Evolutionary conservation across 2,888 invertebrate genomes (phyloP).

Genomic region (Branchinecta sandiegonensis): DNA sequence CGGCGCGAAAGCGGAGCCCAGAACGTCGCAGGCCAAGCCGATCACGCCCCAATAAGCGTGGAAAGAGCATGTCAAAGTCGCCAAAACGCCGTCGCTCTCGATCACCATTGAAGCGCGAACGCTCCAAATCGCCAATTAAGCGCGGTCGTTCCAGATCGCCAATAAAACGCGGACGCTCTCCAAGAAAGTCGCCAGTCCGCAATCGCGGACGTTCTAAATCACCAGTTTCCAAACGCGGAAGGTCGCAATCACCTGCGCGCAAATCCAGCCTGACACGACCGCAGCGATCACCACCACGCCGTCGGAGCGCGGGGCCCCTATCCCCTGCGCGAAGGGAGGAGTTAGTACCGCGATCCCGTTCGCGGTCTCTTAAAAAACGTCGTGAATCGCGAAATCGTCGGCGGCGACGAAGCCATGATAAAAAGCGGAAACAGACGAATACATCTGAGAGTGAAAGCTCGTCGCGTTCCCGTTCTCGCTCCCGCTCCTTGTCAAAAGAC

Average conservation of each 20-base stretch:
- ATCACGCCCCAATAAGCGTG: slow-evolving; percentile 29
- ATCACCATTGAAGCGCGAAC: background rate
- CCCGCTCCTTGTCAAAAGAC: background rate
- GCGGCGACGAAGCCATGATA: slow-evolving; percentile 37
- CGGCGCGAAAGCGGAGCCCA: background rate
- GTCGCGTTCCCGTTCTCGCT: background rate
- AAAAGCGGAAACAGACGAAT: background rate
- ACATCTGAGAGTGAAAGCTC: slow-evolving; percentile 3
- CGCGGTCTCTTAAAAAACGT: slow-evolving; percentile 26
- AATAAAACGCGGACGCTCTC: background rate
- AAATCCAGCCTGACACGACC: background rate
- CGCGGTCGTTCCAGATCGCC: background rate
- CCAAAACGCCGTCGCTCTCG: background rate
- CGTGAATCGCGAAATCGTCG: slow-evolving; percentile 36
- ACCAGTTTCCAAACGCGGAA: background rate
- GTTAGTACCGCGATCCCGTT: background rate
- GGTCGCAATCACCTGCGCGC: background rate
- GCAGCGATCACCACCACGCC: background rate
- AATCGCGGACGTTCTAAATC: background rate
- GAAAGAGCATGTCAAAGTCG: background rate
- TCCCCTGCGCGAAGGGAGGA: slow-evolving; percentile 11
- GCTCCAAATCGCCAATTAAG: background rate
- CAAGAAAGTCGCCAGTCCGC: background rate
- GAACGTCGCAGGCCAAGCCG: slow-evolving; percentile 19
- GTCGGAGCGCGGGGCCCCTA: background rate